These are phyloP conservation scores for Bombus affinis DNA, from an alignment of 1,140 invertebrate species.

Conservation along the genomic window DNA sequence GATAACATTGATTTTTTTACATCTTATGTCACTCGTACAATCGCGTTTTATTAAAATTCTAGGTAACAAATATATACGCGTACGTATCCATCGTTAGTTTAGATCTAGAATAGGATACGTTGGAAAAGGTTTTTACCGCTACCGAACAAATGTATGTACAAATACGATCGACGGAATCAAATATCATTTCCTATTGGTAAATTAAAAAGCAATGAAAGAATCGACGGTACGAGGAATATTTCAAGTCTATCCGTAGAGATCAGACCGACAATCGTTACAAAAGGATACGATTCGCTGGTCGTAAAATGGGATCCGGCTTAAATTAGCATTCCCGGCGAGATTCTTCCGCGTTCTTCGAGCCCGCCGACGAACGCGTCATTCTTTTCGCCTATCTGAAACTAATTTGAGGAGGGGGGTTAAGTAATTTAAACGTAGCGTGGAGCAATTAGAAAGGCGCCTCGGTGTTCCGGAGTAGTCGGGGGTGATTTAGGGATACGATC, in stretches of 20 bases:
- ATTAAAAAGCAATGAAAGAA: not conserved
- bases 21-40: not conserved
- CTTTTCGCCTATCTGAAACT: conserved; percentile 80
- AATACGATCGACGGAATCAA: not conserved
- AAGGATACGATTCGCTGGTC: conserved; percentile 46
- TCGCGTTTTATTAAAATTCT: too few relatives aligned
- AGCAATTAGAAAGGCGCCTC: conserved; percentile 79
- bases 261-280: conserved; percentile 46
- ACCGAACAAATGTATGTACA: not conserved
- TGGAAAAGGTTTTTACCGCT: not conserved
- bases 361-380: conserved; percentile 73
- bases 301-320: conserved; percentile 58
- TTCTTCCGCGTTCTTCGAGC: conserved; percentile 68
- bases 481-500: conserved; percentile 79
- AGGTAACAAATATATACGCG: too few relatives aligned
- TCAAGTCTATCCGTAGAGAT: not conserved
- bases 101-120: too few relatives aligned
- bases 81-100: too few relatives aligned
- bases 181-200: not conserved
- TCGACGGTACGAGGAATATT: not conserved
- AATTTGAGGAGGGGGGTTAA: conserved; percentile 75
- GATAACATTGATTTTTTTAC: not conserved
- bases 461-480: conserved; percentile 70
- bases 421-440: conserved; percentile 80
- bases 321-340: conserved; percentile 73